Evolutionary conservation across 2,888 invertebrate species (phyloP), one percentile per base, ranked within the genome.

Genomic region (Abscondita cerata): DNA sequence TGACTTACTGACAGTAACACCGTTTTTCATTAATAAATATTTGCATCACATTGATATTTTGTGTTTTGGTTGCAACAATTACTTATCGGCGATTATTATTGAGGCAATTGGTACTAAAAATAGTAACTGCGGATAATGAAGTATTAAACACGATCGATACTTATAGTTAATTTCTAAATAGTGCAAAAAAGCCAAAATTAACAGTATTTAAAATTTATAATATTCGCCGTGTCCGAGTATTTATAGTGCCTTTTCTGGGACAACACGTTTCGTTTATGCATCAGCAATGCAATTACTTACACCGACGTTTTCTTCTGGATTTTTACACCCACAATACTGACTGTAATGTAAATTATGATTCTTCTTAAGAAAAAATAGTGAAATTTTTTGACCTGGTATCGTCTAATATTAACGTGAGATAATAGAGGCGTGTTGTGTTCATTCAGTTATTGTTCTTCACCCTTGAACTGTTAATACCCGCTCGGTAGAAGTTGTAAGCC

Each of bases 1-100:
- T 68, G 68, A 68, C 66, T 65, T 54, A 66, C 63, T 68, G 61
- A 66, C 68, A 66, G 62, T 68, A 65, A 64, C 62, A 62, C 59
- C 62, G 50, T 66, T 66, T 57, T 57, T 48, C 53, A 52, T 41
- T 52, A 52, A 47, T 20, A 54, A 44, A 13, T 31, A 34, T 52
- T 52, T 52, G 20, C 18, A 34, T 25, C 31, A 13, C 11, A 25
- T 19, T 52, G 51, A 33, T 31, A 34, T 15, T 51, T n/a, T 6
- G 11, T 36, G 38, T 40, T 52, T 52, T 31, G 25, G 48, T 33
- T 48, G 48, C 41, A 41, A 41, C 16, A 19, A 11, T 44, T 44
- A 44, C 19, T 19, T 6, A 8, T 15, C 12, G 11, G 11, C 12
- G 36, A 36, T 36, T 36, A 36, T 36, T 11, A 36, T 36, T 13